These are phyloP conservation scores for Villa cingulata DNA, from an alignment of 2,888 invertebrate species.

Conservation along the genomic window DNA sequence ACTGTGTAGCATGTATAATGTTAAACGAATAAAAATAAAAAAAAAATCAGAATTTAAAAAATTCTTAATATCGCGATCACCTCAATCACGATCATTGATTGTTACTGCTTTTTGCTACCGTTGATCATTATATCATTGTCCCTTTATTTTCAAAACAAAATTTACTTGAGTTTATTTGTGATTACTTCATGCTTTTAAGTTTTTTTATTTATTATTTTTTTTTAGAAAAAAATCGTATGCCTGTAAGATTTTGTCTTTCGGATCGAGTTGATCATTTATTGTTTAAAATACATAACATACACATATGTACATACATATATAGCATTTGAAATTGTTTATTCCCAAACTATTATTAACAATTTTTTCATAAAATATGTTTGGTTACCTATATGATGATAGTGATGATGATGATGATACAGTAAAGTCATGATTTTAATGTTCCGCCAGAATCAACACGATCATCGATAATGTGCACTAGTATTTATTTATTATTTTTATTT, in stretches of 20 bases:
- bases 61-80: conserved; percentile 36
- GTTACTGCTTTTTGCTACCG: conserved; percentile 21
- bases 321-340: neutral
- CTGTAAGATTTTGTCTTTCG: too few species aligned
- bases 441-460: conserved; percentile 14
- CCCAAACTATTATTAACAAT: conserved; percentile 10
- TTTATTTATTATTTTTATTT: neutral
- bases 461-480: conserved; percentile 8
- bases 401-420: conserved; percentile 2
- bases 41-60: conserved; percentile 18
- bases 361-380: conserved; percentile 2
- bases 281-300: too few species aligned
- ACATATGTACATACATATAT: too few species aligned
- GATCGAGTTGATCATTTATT: neutral
- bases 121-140: conserved; percentile 9
- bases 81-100: conserved; percentile 32
- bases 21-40: neutral
- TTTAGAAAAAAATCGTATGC: too few species aligned
- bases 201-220: too few species aligned
- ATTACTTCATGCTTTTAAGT: too few species aligned
- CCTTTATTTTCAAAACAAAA: neutral
- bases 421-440: conserved; percentile 14
- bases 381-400: neutral
- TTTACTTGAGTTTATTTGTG: too few species aligned
- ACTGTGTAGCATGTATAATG: too few species aligned